These are phyloP conservation scores for Cyphomyrus discorhynchus DNA, from an alignment of 2,113 vertebrate genomes.

Conservation along the genomic window DNA sequence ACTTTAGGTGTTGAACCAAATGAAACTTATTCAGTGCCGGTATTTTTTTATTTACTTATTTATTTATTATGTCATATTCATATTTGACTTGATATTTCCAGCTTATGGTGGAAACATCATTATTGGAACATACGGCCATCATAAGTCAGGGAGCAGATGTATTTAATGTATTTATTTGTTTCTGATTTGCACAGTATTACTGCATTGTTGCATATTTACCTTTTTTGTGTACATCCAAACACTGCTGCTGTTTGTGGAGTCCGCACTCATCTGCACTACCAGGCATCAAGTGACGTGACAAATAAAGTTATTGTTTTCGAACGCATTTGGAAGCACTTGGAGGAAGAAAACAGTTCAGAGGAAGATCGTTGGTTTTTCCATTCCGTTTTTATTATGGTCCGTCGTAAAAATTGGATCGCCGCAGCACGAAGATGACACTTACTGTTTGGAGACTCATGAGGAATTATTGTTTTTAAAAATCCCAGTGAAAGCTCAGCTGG, in stretches of 20 bases:
- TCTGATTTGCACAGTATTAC: not conserved
- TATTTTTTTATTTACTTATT: not conserved
- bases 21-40: not conserved
- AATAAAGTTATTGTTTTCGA: not conserved
- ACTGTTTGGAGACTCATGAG: not conserved
- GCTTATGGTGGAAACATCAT: not conserved
- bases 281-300: not conserved
- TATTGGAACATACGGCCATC: not conserved
- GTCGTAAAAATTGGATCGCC: not conserved
- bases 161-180: not conserved
- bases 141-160: not conserved
- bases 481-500: not conserved
- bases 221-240: not conserved
- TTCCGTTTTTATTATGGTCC: not conserved
- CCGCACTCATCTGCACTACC: not conserved
- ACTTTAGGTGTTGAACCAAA: too few relatives aligned
- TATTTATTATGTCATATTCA: not conserved
- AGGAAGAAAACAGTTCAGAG: not conserved
- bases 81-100: not conserved
- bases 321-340: not conserved
- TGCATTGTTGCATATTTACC: not conserved
- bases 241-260: not conserved
- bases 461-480: not conserved
- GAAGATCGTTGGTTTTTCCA: not conserved
- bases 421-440: not conserved